Evolutionary conservation across 2,888 invertebrate genomes (phyloP), one percentile per base, ranked within the genome.

Genomic region (Geotrupes spiniger): DNA sequence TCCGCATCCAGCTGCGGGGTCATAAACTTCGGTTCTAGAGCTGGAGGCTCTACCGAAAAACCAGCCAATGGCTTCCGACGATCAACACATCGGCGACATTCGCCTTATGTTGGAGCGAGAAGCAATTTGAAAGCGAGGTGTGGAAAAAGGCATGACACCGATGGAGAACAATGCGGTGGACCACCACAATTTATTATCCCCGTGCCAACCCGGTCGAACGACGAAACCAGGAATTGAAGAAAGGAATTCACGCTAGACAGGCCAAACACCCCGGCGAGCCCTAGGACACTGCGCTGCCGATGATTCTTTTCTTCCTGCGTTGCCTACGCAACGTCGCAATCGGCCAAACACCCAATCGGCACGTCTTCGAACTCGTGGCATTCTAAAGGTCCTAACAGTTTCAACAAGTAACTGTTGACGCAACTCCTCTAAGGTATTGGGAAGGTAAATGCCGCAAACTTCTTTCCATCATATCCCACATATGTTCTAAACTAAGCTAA

Each of bases 201-300:
- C 44, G 43, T 16, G 60, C 58, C 2, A 61, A 60, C 36, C 57
- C 58, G 2, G 52, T 51, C 2, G 54, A 63, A 38, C 12, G 60
- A 3, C 40, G 58, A 4, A 61, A 60, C 31, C 60, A 62, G 26
- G 59, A 59, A 14, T 49, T 63, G 2, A 63, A 62, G 29, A 58
- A 60, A 46, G 57, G 54, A 0, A 40, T 61, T 1, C 36, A 26
- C 2, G 8, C 17, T 6, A 12, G 26, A 1, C 36, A 46, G 25
- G 36, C 16, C 29, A 31, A 28, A 16, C 28, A 33, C 12, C 14
- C 33, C 5, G 9, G n/a, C 8, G 9, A 29, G 1, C 11, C 1
- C 33, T 60, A 40, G 52, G 54, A 26, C 43, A 14, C 12, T 12
- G n/a, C 4, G 1, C 41, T 57, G 4, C 33, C 29, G n/a, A 4